Base-by-base conservation (phyloP, 2,888 invertebrate genomes). In the Lampropteryx suffumata region DNA sequence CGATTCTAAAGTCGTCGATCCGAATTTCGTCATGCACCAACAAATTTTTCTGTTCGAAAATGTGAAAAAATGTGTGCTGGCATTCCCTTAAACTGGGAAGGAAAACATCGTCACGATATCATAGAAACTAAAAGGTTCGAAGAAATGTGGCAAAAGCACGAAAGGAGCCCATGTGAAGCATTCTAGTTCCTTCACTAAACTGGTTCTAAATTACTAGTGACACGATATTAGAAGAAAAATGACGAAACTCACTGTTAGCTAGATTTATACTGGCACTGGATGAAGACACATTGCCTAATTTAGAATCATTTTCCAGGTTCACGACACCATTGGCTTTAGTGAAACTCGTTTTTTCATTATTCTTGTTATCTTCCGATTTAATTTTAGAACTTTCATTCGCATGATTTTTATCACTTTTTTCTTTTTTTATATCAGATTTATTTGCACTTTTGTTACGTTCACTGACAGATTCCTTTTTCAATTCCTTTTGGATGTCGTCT, bases 321-420 rank as follows among this genome's bases (percentile, higher is more conserved):
- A 54, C 62, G 27, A 61, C 59, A 13, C 64, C 61, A 14, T 33
- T 48, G 13, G 56, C 37, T 53, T 68, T 67, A 7, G 36, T 52
- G 1, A 62, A 12, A 63, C 10, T 43, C 14, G 55, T 70, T 40
- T 62, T 71, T 9, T 46, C 55, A 47, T 40, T 48, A 51, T 46
- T 49, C 35, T 51, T 62, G 27, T 59, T 64, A 6, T 37, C 7
- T 28, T 62, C 63, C 27, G 59, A 43, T 42, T 61, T 65, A 32
- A 17, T 47, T 5, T 55, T 65, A 6, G 40, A 50, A 50, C 8
- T 34, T 12, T 54, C 47, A 3, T 17, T 17, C 17, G 4, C 17
- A 17, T 17, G 17, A 4, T 17, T 17, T 17, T 4, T 17, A 17
- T 17, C 17, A 17, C 4, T 17, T 66, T 64, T 51, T 32, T 65